These are phyloP conservation scores for Scolopax bukidnonensis DNA, from an alignment of 2,797 vertebrate species.

Conservation along the genomic window DNA sequence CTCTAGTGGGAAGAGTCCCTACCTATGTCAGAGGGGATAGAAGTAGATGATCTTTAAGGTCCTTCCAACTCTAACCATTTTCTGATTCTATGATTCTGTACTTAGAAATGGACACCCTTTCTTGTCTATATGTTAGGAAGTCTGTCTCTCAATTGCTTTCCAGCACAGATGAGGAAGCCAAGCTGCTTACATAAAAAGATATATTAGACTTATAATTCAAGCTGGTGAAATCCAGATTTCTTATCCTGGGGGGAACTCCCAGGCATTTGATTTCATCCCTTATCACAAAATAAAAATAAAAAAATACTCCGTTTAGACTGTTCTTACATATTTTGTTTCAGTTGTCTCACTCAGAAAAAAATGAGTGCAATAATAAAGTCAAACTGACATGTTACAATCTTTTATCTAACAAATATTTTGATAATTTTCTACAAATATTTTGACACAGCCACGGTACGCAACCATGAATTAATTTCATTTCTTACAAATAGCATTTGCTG, in stretches of 20 bases:
- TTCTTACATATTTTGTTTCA: background rate
- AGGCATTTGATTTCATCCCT: background rate
- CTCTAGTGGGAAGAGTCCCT: no score
- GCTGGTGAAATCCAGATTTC: background rate
- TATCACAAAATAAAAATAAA: background rate
- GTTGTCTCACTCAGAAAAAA: background rate
- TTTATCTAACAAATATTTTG: background rate
- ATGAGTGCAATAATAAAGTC: background rate
- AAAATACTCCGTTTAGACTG: background rate
- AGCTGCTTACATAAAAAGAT: background rate
- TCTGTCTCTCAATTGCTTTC: background rate
- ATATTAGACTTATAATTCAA: background rate
- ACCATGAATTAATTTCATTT: background rate
- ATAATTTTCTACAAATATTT: background rate
- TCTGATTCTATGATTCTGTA: no score
- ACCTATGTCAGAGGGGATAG: no score
- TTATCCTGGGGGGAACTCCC: background rate
- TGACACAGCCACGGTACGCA: rapidly evolving
- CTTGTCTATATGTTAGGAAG: background rate
- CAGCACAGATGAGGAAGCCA: background rate
- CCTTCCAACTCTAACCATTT: no score
- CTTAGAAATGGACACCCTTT: background rate
- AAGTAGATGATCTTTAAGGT: no score
- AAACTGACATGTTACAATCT: background rate
- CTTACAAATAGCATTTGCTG: background rate